Evolutionary conservation across 2,888 invertebrate species (phyloP).

Genomic region (Scaeva pyrastri): DNA sequence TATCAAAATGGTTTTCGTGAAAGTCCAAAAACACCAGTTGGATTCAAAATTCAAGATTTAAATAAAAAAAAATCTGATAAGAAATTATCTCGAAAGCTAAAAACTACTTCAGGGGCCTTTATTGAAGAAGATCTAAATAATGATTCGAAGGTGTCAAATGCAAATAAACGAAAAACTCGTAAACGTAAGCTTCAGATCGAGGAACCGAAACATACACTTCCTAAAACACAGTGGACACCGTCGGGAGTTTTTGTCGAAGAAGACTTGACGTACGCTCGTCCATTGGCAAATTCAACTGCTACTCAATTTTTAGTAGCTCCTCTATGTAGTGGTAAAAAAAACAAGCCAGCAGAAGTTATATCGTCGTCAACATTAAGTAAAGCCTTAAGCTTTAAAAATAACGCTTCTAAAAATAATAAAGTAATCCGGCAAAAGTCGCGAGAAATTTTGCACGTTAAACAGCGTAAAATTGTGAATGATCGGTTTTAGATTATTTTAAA

Average conservation of each 20-base stretch:
- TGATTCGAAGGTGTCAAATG: not conserved
- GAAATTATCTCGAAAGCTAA: conserved; percentile 35
- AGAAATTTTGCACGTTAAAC: conserved; percentile 76
- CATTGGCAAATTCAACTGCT: conserved; percentile 45
- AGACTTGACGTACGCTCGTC: conserved; percentile 54
- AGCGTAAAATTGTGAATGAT: conserved; percentile 50
- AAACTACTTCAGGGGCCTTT: conserved; percentile 54
- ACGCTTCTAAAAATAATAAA: conserved; percentile 71
- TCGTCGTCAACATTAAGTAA: conserved; percentile 15
- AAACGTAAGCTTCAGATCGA: conserved; percentile 75
- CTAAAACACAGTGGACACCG: conserved; percentile 78
- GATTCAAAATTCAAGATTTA: conserved; percentile 77
- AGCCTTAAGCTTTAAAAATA: conserved; percentile 77
- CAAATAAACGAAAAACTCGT: conserved; percentile 24
- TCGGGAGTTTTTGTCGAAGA: conserved; percentile 78
- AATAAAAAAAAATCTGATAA: conserved; percentile 67
- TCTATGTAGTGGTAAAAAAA: conserved; percentile 53
- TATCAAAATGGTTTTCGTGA: conserved; percentile 78
- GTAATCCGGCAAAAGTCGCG: conserved; percentile 73
- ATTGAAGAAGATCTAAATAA: conserved; percentile 42
- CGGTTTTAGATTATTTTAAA: conserved; percentile 35
- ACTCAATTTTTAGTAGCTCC: conserved; percentile 74
- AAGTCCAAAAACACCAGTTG: conserved; percentile 78
- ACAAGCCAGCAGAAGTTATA: conserved; percentile 28
- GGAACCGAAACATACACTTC: conserved; percentile 68